These are phyloP conservation scores for Homarus gammarus DNA, from an alignment of 2,888 invertebrate species.

Conservation along the genomic window DNA sequence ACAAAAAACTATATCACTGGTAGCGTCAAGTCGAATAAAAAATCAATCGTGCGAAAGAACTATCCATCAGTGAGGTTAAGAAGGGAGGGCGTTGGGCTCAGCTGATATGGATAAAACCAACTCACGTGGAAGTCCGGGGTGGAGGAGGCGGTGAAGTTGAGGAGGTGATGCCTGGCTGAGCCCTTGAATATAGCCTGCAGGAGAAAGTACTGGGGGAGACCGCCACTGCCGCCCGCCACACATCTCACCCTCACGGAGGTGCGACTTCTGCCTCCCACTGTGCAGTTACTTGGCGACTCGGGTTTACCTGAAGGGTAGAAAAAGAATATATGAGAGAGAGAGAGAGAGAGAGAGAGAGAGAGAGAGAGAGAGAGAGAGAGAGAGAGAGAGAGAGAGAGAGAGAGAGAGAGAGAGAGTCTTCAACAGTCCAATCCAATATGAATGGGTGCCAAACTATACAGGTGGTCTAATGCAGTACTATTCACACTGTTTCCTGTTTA, in stretches of 20 bases:
- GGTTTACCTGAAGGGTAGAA: slow-evolving; percentile 55
- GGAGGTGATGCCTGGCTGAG: not conserved
- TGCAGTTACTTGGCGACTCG: slow-evolving; percentile 69
- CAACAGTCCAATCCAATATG: too few relatives aligned
- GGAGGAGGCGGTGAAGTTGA: not conserved
- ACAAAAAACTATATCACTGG: too few relatives aligned
- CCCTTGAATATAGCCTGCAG: slow-evolving; percentile 50
- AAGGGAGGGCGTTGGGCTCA: not conserved
- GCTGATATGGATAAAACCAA: not conserved
- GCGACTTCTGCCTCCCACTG: slow-evolving; percentile 42
- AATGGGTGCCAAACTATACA: too few relatives aligned
- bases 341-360: not conserved
- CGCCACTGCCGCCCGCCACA: slow-evolving; percentile 64
- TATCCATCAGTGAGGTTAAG: too few relatives aligned
- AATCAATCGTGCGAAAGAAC: too few relatives aligned
- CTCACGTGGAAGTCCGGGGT: slow-evolving; percentile 6
- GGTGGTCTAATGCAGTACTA: too few relatives aligned
- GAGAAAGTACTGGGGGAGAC: slow-evolving; percentile 65
- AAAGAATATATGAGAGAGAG: not conserved
- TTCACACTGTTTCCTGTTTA: too few relatives aligned
- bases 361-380: not conserved
- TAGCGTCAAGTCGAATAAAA: too few relatives aligned
- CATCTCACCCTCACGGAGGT: slow-evolving; percentile 62
- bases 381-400: not conserved
- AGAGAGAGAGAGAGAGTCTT: not conserved